These are phyloP conservation scores for Aethes cnicana DNA, from an alignment of 2,888 invertebrate genomes.

Conservation along the genomic window DNA sequence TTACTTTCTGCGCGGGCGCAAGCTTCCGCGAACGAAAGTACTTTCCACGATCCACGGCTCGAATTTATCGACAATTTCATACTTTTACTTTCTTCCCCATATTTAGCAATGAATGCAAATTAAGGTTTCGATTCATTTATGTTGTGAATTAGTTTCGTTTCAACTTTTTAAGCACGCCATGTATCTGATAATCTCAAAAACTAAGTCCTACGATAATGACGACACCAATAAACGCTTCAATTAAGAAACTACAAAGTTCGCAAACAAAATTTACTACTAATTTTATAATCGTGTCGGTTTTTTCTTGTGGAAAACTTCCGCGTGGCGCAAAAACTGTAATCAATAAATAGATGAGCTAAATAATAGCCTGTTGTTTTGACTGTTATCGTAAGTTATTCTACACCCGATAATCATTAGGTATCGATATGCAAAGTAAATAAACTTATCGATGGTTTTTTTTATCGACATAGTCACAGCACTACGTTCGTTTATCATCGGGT, in stretches of 20 bases:
- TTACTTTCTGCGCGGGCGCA: constrained; percentile 69
- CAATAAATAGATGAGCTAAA: constrained; percentile 24
- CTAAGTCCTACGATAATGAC: no score
- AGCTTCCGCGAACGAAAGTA: constrained; percentile 76
- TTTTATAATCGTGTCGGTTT: constrained; percentile 50
- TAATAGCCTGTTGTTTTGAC: constrained; percentile 10
- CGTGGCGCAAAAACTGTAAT: constrained; percentile 38
- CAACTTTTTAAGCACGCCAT: no score
- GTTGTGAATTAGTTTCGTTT: constrained; percentile 3
- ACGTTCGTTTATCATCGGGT: constrained; percentile 39
- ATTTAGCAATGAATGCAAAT: constrained; percentile 8
- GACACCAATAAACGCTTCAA: no score
- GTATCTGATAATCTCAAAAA: no score
- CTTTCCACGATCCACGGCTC: constrained; percentile 40
- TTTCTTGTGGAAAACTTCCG: constrained; percentile 54
- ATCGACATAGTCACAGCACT: constrained; percentile 32
- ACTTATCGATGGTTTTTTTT: neutral
- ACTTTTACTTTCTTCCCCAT: constrained; percentile 22
- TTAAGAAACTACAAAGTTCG: constrained; percentile 8
- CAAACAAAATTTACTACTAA: constrained; percentile 33
- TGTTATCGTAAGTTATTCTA: neutral
- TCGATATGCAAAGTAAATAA: neutral
- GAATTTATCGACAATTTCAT: constrained; percentile 43
- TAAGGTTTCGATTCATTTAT: neutral
- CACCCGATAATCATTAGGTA: neutral